Base-by-base conservation (phyloP, 2,888 invertebrate species). In the Gandaritis pyraliata region DNA sequence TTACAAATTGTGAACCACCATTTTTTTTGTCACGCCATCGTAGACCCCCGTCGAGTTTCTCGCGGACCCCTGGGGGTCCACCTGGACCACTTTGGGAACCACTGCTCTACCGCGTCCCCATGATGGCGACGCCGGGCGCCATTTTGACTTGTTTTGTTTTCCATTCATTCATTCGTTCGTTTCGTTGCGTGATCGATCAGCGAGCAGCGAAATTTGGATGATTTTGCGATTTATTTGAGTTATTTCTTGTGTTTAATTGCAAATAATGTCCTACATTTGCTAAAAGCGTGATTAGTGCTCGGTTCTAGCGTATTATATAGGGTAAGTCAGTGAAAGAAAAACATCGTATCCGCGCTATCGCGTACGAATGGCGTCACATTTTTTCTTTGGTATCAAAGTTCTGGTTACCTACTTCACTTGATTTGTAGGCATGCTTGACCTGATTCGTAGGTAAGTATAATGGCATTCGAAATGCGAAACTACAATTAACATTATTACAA, bases 161-260 rank as follows among this genome's bases (percentile, higher is more conserved):
- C 30, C 36, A 11, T 51, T 13, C 13, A 38, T 38, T 41, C 41
- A 56, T 45, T 65, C 65, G 43, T 54, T 51, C 60, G 30, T 41
- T 60, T 33, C 56, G 41, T 47, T 58, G 66, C 57, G 58, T 62
- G 65, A 61, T 65, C 33, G 62, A 46, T 57, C 59, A 23, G 2
- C 59, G 47, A 29, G 30, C 62, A 57, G 50, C 59, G n/a, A 63
- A 64, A 57, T 49, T 69, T 54, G 72, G 69, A 76, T 76, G 72
- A 73, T 67, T 70, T 68, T 70, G 57, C 58, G 54, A 70, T 66
- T 72, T 64, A 66, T 53, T 74, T 73, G 78, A 78, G 75, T 62
- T 72, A 68, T 54, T 65, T 43, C 55, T 68, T 73, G 82, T 85
- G 83, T 75, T 77, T 68, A 72, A 69, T 71, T 72, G 74, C 77